Evolutionary conservation across 2,888 invertebrate genomes (phyloP).

Genomic region (Drosophila mimetica): DNA sequence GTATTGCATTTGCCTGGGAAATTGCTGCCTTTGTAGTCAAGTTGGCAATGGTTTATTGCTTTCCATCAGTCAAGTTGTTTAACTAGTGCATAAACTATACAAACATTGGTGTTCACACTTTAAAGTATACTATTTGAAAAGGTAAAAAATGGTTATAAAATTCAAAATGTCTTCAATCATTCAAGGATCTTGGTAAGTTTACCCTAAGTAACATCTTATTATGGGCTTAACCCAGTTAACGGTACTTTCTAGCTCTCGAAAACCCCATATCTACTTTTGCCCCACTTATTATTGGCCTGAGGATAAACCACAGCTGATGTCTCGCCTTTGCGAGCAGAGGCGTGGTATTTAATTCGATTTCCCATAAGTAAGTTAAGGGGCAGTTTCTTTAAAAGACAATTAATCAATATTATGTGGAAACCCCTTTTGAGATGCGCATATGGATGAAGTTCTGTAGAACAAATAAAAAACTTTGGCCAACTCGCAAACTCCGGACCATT

Average conservation of each 20-base stretch:
- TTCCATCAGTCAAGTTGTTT: slow-evolving; percentile 3
- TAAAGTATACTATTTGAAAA: too few relatives aligned
- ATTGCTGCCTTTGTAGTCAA: slow-evolving; percentile 24
- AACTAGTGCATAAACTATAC: background rate
- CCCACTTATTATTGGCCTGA: slow-evolving; percentile 1
- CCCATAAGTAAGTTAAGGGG: background rate
- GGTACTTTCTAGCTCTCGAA: background rate
- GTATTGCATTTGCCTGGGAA: slow-evolving; percentile 23
- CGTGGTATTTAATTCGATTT: background rate
- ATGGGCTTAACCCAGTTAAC: background rate
- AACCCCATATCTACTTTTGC: background rate
- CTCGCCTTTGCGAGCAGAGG: background rate
- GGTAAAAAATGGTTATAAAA: too few relatives aligned
- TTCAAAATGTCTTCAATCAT: too few relatives aligned
- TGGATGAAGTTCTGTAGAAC: slow-evolving; percentile 16
- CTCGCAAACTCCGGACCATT: slow-evolving; percentile 28
- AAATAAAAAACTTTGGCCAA: slow-evolving; percentile 7
- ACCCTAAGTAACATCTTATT: background rate
- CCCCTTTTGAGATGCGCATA: slow-evolving; percentile 17
- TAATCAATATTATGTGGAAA: slow-evolving; percentile 2
- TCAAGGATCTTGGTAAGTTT: background rate
- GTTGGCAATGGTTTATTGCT: slow-evolving; percentile 15
- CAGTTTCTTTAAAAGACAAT: background rate
- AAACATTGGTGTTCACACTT: too few relatives aligned
- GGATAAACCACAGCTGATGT: slow-evolving; percentile 10